Conservation (phyloP, 2,797 vertebrate species). For the Toxotes lorentzi region DNA sequence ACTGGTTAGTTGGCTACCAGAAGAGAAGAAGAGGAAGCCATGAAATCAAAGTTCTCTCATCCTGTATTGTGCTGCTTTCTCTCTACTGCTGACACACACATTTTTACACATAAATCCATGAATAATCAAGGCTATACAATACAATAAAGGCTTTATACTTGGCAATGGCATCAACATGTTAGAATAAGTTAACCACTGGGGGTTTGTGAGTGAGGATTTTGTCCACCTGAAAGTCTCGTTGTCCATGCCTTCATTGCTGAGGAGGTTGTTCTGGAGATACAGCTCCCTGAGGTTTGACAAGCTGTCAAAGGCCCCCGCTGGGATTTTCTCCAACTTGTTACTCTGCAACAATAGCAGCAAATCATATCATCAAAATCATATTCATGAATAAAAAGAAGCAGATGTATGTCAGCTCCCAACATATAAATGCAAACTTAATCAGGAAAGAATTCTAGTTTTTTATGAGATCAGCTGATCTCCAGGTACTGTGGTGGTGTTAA, state of each 20-base stretch:
- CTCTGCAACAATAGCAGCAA: slow-evolving; percentile 82
- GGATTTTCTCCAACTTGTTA: slow-evolving; percentile 96
- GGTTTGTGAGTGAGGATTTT: background rate
- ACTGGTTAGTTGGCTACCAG: slow-evolving; percentile 87
- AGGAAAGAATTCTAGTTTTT: background rate
- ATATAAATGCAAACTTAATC: background rate
- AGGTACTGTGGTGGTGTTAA: background rate
- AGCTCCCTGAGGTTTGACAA: slow-evolving; percentile 92
- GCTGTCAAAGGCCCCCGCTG: slow-evolving; percentile 90
- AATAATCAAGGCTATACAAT: background rate
- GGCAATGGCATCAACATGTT: background rate
- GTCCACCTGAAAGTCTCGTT: slow-evolving; percentile 94
- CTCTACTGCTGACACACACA: background rate
- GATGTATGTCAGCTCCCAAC: background rate
- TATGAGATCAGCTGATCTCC: background rate
- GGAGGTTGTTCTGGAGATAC: slow-evolving; percentile 95
- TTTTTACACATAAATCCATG: background rate
- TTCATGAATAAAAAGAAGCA: background rate
- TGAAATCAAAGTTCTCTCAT: slow-evolving; percentile 2
- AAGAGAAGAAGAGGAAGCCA: slow-evolving; percentile 23
- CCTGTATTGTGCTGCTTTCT: background rate
- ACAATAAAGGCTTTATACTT: background rate
- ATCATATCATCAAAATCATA: background rate
- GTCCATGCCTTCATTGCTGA: slow-evolving; percentile 94
- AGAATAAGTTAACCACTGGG: background rate